phyloP scores from a whole-genome alignment of 2,797 vertebrate species.

The Pseudotriccus pelzelni region DNA sequence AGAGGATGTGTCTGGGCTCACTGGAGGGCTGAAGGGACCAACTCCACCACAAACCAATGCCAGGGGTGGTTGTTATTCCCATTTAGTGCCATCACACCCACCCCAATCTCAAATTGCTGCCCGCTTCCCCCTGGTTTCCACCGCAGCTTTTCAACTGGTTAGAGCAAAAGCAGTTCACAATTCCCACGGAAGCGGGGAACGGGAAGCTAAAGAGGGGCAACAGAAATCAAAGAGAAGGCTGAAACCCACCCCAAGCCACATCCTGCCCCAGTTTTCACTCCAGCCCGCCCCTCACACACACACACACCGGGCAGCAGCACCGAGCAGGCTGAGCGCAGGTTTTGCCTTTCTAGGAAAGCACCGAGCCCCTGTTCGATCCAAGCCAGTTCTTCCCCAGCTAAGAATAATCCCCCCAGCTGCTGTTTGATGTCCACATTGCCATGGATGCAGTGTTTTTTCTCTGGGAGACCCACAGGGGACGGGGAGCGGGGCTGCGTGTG shows the following conservation, averaged over 20 bases:
- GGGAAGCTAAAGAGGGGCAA: not conserved
- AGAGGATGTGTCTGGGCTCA: not conserved
- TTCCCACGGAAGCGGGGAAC: not conserved
- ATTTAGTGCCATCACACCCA: not conserved
- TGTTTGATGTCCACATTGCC: slow-evolving; percentile 62
- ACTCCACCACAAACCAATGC: rapidly evolving
- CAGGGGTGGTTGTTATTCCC: not conserved
- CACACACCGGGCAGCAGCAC: not conserved
- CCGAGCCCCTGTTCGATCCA: not conserved
- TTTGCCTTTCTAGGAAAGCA: slow-evolving; percentile 58
- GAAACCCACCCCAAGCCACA: not conserved
- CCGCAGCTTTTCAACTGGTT: not conserved
- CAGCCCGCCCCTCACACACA: not conserved
- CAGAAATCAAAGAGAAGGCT: not conserved
- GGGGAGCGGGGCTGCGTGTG: slow-evolving; percentile 43
- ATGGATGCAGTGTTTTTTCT: not conserved
- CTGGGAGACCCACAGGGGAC: not conserved
- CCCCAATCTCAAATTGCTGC: not conserved
- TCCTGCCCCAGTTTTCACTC: not conserved
- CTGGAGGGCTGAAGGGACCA: not conserved
- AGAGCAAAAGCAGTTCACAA: not conserved
- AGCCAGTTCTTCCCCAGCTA: slow-evolving; percentile 19
- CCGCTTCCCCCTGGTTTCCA: not conserved
- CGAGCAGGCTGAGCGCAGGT: not conserved
- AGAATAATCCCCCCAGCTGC: slow-evolving; percentile 55